Evolutionary conservation across 2,888 invertebrate species (phyloP).

Genomic region (Nemapogon koenigi): DNA sequence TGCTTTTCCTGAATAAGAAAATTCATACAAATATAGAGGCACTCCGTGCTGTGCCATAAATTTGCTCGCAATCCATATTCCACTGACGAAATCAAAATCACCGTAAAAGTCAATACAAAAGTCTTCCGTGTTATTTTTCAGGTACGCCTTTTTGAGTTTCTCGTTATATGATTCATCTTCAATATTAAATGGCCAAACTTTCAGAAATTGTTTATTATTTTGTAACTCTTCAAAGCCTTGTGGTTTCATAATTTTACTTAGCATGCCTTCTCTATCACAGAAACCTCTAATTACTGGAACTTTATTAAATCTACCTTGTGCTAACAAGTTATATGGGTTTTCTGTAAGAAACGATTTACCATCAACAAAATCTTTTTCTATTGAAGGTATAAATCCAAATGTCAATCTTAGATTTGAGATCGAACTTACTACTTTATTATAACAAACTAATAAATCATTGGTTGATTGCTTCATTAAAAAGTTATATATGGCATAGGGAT

Average conservation of each 20-base stretch:
- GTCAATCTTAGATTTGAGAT: slow-evolving; percentile 13
- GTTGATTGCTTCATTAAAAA: slow-evolving; percentile 21
- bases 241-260: slow-evolving; percentile 26
- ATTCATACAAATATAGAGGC: slow-evolving; percentile 28
- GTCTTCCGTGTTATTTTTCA: slow-evolving; percentile 17
- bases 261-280: slow-evolving; percentile 46
- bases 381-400: slow-evolving; percentile 32
- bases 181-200: slow-evolving; percentile 23
- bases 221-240: slow-evolving; percentile 21
- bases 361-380: slow-evolving; percentile 31
- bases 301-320: slow-evolving; percentile 31
- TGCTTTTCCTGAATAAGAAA: slow-evolving; percentile 27
- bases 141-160: slow-evolving; percentile 19
- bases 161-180: slow-evolving; percentile 19
- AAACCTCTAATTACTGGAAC: slow-evolving; percentile 56
- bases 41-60: slow-evolving; percentile 19
- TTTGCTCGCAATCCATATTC: slow-evolving; percentile 24
- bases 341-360: slow-evolving; percentile 26
- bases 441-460: background rate
- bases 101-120: slow-evolving; percentile 28
- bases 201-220: slow-evolving; percentile 22
- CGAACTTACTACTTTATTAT: slow-evolving; percentile 5
- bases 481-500: slow-evolving; percentile 19
- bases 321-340: slow-evolving; percentile 38
- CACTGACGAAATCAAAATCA: slow-evolving; percentile 29